Percentiles rank a stretch among this genome's conserved stretches.
These are phyloP conservation scores for Balearica regulorum DNA, from an alignment of 2,797 vertebrate species.

Conservation along the genomic window DNA sequence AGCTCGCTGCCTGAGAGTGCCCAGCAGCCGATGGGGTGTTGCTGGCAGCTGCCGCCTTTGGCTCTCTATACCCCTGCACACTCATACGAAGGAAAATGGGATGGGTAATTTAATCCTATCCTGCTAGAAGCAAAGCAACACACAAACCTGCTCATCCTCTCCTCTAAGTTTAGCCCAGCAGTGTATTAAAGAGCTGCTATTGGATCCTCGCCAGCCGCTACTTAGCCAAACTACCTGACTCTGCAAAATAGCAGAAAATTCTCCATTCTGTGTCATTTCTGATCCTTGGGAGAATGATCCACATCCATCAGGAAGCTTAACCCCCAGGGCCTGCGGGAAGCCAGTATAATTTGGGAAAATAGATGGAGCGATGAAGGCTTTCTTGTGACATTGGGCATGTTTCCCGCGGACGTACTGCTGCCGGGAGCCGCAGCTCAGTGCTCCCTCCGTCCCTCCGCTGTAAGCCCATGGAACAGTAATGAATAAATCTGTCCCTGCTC, in stretches of 20 bases:
- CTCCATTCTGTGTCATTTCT: background rate
- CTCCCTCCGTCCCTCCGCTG: background rate
- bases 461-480: background rate
- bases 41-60: background rate
- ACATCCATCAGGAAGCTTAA: background rate
- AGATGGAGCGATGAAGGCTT: background rate
- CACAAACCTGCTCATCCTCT: constrained; percentile 26
- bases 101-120: constrained; percentile 30
- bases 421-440: background rate
- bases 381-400: background rate
- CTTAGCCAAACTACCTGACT: constrained; percentile 55
- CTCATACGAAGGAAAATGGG: background rate
- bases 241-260: constrained; percentile 3
- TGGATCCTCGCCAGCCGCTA: constrained; percentile 18
- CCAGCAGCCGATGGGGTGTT: background rate
- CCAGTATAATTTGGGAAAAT: background rate
- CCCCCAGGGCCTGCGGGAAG: background rate
- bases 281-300: background rate
- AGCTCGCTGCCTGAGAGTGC: background rate
- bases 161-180: constrained; percentile 32
- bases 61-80: background rate
- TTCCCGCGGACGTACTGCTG: rapidly evolving
- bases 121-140: background rate
- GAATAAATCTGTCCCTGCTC: constrained; percentile 5
- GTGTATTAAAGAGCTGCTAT: constrained; percentile 30